Evolutionary conservation across 1,140 invertebrate species (phyloP), one percentile per base, ranked within the genome.

Genomic region (Panulirus ornatus): DNA sequence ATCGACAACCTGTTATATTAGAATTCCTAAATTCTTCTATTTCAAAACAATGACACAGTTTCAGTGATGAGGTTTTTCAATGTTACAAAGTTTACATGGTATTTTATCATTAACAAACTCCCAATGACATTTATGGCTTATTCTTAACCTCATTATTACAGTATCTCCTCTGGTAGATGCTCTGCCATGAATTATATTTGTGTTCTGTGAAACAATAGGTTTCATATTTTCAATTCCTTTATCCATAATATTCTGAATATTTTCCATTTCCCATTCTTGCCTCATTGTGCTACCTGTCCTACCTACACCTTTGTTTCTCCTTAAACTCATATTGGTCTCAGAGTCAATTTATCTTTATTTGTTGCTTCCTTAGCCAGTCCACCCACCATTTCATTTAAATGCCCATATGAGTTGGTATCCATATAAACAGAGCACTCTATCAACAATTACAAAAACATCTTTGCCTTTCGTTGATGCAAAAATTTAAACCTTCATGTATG

Each of bases 41-140:
- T 11, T 11, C 11, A 58, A 22, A 58, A 58, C 11, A 11, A 22
- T 58, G 22, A 11, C 22, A 22, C 22, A 22, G 51, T 58, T 58
- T 11, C 51, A 58, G 22, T 58, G 51, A 58, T 58, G 51, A 58
- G 51, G 22, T 58, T 58, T 58, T 58, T 58, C 51, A 11, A 22
- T 22, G 22, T 22, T 58, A 22, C 51, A 58, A 58, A 58, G 51
- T 58, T 58, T 58, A 58, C 51, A 58, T 22, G 51, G 51, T 58
- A 58, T 58, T 58, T 58, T 22, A 58, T 58, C 51, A 58, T 58
- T 58, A 11, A 58, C 51, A 58, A 58, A 58, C 51, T 58, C 51
- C 22, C 11, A 58, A 58, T 22, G 22, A 58, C 22, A 58, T 22
- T 58, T 58, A 58, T 58, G 22, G 22, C 51, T 11, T 58, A 58